Base-by-base conservation (phyloP, 2,113 vertebrate species). In the Callopanchax toddi region DNA sequence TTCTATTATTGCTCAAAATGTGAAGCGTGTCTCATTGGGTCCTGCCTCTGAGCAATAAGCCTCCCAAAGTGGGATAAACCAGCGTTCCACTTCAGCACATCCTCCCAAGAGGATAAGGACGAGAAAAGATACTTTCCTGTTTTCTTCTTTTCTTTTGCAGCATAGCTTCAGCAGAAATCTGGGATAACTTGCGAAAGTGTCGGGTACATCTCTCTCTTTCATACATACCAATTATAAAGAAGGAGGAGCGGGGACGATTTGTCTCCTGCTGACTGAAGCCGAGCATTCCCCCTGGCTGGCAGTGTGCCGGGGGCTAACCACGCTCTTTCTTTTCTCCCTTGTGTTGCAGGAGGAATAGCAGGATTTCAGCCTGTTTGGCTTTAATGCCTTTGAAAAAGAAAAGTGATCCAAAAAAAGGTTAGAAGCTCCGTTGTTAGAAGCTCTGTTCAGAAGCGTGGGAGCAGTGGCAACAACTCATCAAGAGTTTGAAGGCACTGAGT, bases 311-410 rank as follows among this genome's bases (percentile, higher is more conserved):
- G 42, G 71, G 58, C 58, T 43, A 56, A 55, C 39, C 18, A 11
- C 62, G 62, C 56, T 52, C 55, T 20, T 60, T 63, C 39, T 25
- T 3, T 11, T 43, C 9, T 3, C 45, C 37, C 71, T 64, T 48
- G 6, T 18, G 25, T 12, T 4, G 43, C n/a, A 56, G 34, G 36
- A 15, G 1, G 57, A 20, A 21, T 76, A 44, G 62, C 71, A 67
- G 18, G 61, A 63, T 72, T 74, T 86, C 60, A 82, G 71, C 56
- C 58, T 67, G 40, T 43, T 63, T 79, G n/a, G n/a, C n/a, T n/a
- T n/a, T n/a, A n/a, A n/a, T n/a, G n/a, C n/a, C n/a, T n/a, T n/a
- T n/a, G n/a, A n/a, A n/a, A n/a, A n/a, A n/a, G n/a, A n/a, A n/a
- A 26, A 81, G 60, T 75, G n/a, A 51, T 48, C 9, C 5, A 32